Evolutionary conservation across 2,113 vertebrate species (phyloP).

Genomic region (Phylloscopus trochilus): DNA sequence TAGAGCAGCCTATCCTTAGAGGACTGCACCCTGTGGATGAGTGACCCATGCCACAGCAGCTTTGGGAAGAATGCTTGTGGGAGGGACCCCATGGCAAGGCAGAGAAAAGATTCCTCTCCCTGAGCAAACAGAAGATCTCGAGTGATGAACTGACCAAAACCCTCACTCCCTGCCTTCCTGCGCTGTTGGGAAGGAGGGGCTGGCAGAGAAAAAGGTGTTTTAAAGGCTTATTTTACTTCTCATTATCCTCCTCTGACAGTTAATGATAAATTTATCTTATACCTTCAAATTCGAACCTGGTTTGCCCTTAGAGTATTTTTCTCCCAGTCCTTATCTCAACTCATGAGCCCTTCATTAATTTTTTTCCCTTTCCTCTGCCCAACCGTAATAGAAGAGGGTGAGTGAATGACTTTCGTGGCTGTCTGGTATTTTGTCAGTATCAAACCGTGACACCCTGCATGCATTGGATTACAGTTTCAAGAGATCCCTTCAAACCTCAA

Average conservation of each 20-base stretch:
- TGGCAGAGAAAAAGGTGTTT: background rate
- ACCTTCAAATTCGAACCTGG: background rate
- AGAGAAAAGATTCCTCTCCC: background rate
- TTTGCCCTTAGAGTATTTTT: background rate
- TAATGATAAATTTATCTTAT: background rate
- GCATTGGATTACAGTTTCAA: background rate
- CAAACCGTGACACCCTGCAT: background rate
- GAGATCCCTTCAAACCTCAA: background rate
- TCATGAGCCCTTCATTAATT: background rate
- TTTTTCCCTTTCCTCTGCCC: background rate
- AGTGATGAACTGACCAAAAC: background rate
- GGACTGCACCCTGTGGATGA: background rate
- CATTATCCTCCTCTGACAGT: background rate
- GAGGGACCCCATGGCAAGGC: background rate
- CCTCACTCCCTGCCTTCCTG: background rate
- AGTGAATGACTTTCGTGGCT: background rate
- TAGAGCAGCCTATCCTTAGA: background rate
- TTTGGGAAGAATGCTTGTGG: background rate
- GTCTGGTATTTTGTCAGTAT: background rate
- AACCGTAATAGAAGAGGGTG: background rate
- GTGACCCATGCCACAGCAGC: background rate
- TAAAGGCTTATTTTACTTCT: background rate
- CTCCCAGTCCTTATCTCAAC: background rate
- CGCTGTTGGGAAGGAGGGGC: background rate
- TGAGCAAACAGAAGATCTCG: background rate